Evolutionary conservation across 2,888 invertebrate species (phyloP).

Genomic region (Sericinus montela): DNA sequence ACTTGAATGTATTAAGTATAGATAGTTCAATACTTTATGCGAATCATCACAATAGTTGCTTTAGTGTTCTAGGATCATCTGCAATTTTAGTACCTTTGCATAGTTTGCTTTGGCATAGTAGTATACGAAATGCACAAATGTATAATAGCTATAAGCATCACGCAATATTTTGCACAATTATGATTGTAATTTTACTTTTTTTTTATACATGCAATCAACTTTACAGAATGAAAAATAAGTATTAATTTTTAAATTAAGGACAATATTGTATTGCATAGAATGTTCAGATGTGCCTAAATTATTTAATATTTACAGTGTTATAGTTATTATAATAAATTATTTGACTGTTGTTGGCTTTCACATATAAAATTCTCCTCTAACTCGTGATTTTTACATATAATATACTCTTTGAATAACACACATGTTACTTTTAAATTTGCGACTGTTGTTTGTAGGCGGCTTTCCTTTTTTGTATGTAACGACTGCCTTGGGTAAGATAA

Average conservation of each 20-base stretch:
- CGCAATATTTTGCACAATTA: background rate
- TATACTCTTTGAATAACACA: no score
- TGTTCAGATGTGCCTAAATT: constrained; percentile 6
- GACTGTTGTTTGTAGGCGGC: no score
- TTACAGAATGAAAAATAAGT: no score
- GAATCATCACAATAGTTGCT: background rate
- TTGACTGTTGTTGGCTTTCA: constrained; percentile 1
- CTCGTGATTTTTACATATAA: no score
- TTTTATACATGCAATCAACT: no score
- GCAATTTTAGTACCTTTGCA: background rate
- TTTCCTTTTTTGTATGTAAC: no score
- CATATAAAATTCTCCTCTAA: background rate
- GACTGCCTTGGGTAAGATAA: no score
- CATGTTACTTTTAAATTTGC: no score
- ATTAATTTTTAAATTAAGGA: no score
- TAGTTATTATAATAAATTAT: constrained; percentile 8
- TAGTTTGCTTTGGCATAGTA: background rate
- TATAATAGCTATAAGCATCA: background rate
- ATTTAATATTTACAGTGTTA: constrained; percentile 10
- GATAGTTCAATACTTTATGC: background rate
- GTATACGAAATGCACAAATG: background rate
- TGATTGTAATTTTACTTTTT: no score
- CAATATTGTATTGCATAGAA: background rate
- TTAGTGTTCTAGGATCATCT: background rate
- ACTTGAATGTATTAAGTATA: no score